Evolutionary conservation across 2,888 invertebrate genomes (phyloP).

Genomic region (Luffia ferchaultella): DNA sequence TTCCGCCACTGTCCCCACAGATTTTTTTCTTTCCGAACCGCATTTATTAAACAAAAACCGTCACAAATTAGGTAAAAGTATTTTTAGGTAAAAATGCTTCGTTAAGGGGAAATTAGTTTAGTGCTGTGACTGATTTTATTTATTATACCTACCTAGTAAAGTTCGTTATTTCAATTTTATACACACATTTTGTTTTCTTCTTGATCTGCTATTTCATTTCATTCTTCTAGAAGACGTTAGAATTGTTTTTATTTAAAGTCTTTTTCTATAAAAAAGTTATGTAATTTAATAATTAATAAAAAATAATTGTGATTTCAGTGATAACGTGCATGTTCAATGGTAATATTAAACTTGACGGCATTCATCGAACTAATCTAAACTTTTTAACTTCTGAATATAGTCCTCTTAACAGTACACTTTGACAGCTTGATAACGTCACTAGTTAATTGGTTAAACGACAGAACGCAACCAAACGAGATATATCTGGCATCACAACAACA

Average conservation of each 20-base stretch:
- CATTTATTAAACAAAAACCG: not conserved
- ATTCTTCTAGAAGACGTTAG: not conserved
- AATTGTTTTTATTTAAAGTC: not conserved
- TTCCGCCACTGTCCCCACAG: not conserved
- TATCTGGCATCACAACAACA: conserved; percentile 37
- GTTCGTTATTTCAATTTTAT: no score
- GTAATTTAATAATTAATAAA: not conserved
- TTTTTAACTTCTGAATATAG: no score
- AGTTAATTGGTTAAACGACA: conserved; percentile 58
- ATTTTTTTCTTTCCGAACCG: not conserved
- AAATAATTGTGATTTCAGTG: no score
- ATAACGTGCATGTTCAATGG: no score
- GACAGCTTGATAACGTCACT: conserved; percentile 48
- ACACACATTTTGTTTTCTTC: no score
- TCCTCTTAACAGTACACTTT: conserved; percentile 10
- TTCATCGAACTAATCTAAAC: no score
- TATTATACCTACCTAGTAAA: no score
- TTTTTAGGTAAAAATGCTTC: no score
- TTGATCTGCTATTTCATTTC: no score
- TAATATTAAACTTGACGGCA: no score
- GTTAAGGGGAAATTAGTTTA: no score
- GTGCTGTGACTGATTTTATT: no score
- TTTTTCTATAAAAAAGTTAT: not conserved
- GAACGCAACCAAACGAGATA: conserved; percentile 38
- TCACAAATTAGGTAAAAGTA: not conserved